A percentile compares a stretch with the other conserved stretches of the same genome.
phyloP scores from a whole-genome alignment of 1,140 invertebrate genomes.

The Aleiodes sp. region DNA sequence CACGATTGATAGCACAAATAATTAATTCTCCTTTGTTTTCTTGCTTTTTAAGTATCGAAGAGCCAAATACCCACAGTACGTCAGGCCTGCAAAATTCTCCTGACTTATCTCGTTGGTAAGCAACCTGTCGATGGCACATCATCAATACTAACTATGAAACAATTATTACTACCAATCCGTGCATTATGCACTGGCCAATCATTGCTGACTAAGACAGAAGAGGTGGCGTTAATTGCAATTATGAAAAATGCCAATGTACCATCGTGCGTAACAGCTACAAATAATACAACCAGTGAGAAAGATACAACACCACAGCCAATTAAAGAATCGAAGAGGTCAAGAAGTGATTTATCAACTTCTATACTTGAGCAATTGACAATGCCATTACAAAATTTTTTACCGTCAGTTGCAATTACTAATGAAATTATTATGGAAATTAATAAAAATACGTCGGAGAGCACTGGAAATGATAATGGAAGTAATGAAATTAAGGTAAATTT shows the following conservation, averaged over 20 bases:
- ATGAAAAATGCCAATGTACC: conserved; percentile 77
- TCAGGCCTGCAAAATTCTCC: conserved; percentile 70
- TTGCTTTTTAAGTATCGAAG: conserved; percentile 69
- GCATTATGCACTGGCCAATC: conserved; percentile 71
- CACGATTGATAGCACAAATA: conserved; percentile 25
- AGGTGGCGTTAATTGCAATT: conserved; percentile 71
- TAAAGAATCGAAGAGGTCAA: conserved; percentile 68
- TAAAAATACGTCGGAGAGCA: conserved; percentile 47
- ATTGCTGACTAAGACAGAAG: conserved; percentile 68
- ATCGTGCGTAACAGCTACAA: conserved; percentile 66
- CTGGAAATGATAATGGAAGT: conserved; percentile 42
- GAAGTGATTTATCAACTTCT: conserved; percentile 71
- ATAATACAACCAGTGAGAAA: conserved; percentile 64
- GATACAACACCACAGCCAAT: conserved; percentile 66
- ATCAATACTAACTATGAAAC: conserved; percentile 65
- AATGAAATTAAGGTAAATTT: conserved; percentile 56
- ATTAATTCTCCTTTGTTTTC: neutral
- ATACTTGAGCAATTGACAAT: conserved; percentile 75
- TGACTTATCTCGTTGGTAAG: conserved; percentile 68
- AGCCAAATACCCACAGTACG: conserved; percentile 69
- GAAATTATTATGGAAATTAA: conserved; percentile 48
- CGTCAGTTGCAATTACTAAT: conserved; percentile 35
- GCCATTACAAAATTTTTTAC: conserved; percentile 68
- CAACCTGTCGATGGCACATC: conserved; percentile 57
- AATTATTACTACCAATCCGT: conserved; percentile 69